phyloP scores from a whole-genome alignment of 1,140 invertebrate species.

The Drosophila athabasca region DNA sequence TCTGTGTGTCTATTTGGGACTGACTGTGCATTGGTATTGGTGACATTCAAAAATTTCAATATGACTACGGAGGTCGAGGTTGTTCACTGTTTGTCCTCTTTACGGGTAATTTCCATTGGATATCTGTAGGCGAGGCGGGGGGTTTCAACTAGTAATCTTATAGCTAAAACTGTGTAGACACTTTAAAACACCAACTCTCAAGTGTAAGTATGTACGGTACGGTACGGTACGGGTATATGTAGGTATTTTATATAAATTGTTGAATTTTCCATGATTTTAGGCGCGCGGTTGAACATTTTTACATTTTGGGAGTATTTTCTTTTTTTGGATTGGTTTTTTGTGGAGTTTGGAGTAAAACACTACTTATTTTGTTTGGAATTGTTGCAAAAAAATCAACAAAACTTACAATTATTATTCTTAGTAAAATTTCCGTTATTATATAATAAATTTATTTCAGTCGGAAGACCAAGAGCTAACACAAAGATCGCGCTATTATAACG shows the following conservation, averaged over 20 bases:
- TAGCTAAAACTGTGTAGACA: constrained; percentile 50
- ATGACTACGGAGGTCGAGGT: constrained; percentile 53
- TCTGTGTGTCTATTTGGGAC: constrained; percentile 41
- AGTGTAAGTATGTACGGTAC: constrained; percentile 46
- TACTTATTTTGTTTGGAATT: constrained; percentile 61
- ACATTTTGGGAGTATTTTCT: constrained; percentile 28
- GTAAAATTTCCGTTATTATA: constrained; percentile 80
- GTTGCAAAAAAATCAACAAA: constrained; percentile 72
- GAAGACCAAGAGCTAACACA: constrained; percentile 83
- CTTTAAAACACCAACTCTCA: constrained; percentile 61
- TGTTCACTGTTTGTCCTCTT: constrained; percentile 38
- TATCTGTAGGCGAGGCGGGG: constrained; percentile 22
- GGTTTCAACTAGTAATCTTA: constrained; percentile 23
- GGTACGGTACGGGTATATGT: constrained; percentile 18
- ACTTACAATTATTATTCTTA: constrained; percentile 78
- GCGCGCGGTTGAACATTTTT: constrained; percentile 46
- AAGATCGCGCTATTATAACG: constrained; percentile 84
- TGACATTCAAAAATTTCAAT: constrained; percentile 57
- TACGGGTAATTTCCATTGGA: constrained; percentile 22
- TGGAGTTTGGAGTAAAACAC: constrained; percentile 43
- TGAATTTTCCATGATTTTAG: constrained; percentile 24
- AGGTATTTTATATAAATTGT: constrained; percentile 48
- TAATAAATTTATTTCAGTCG: constrained; percentile 81
- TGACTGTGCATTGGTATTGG: constrained; percentile 45
- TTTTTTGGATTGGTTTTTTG: constrained; percentile 21